Conservation (phyloP, 2,888 invertebrate species). For the Schizotus pectinicornis region DNA sequence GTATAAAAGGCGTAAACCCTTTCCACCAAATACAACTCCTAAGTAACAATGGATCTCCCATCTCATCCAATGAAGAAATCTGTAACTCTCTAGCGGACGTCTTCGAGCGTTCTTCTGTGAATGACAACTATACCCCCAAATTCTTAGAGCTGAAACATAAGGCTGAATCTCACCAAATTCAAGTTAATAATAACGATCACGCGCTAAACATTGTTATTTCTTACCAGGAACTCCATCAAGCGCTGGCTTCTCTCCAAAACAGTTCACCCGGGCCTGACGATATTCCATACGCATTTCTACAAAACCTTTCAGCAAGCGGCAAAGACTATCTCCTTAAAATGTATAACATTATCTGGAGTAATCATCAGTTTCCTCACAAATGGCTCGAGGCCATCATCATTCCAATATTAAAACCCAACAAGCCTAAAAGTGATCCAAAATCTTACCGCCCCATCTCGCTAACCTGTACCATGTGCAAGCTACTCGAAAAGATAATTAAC, state of each 20-base stretch:
- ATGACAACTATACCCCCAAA: conserved; percentile 4
- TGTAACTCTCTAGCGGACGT: conserved; percentile 9
- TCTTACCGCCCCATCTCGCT: conserved; percentile 29
- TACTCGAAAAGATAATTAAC: conserved; percentile 30
- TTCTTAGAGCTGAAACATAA: conserved; percentile 2
- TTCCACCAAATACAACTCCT: conserved; percentile 2
- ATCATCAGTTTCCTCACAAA: too few relatives aligned
- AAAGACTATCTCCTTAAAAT: conserved; percentile 11
- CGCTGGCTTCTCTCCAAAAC: conserved; percentile 11
- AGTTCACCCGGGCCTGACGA: conserved; percentile 21
- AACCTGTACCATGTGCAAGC: conserved; percentile 20
- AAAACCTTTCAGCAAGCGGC: conserved; percentile 12
- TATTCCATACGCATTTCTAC: conserved; percentile 15
- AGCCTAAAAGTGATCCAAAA: conserved; percentile 16
- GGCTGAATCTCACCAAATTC: conserved; percentile 2
- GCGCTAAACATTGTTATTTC: conserved; percentile 16
- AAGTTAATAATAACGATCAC: conserved; percentile 6
- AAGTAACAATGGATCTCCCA: neutral
- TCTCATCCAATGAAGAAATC: too few relatives aligned
- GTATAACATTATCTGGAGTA: conserved; percentile 18
- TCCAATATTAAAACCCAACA: conserved; percentile 21
- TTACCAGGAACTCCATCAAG: conserved; percentile 13
- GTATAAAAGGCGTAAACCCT: conserved; percentile 20
- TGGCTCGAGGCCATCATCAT: conserved; percentile 23
- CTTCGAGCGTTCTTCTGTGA: conserved; percentile 8